phyloP scores from a whole-genome alignment of 2,888 invertebrate species.

The Plemyria rubiginata region DNA sequence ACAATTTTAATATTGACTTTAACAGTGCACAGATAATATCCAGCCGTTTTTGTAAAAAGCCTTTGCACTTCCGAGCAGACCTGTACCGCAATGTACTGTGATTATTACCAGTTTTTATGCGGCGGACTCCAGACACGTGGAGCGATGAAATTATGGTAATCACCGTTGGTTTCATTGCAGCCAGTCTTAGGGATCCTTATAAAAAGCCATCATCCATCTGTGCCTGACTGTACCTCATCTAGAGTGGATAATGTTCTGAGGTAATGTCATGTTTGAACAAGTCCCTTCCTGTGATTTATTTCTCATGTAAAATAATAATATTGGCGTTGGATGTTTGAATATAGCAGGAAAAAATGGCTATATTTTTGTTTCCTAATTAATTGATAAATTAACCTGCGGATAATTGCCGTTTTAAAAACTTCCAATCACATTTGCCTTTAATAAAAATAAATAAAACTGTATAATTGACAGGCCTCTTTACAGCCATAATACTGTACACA shows the following conservation, averaged over 20 bases:
- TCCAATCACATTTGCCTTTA: no score
- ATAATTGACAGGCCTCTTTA: no score
- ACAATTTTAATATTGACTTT: no score
- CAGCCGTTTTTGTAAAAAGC: background rate
- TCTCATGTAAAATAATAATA: conserved; percentile 1
- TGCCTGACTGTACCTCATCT: conserved; percentile 41
- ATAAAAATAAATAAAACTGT: no score
- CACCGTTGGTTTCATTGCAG: conserved; percentile 73
- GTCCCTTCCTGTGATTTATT: conserved; percentile 21
- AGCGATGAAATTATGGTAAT: conserved; percentile 83
- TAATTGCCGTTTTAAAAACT: no score
- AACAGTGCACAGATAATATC: background rate
- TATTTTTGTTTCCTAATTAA: no score
- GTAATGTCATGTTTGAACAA: conserved; percentile 31
- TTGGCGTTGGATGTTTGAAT: background rate
- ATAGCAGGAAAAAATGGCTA: no score
- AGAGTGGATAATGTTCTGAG: conserved; percentile 19
- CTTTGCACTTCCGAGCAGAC: conserved; percentile 43
- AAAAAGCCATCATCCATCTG: conserved; percentile 34
- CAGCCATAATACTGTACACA: no score
- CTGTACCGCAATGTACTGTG: conserved; percentile 70
- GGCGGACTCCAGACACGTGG: conserved; percentile 78
- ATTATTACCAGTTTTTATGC: conserved; percentile 82
- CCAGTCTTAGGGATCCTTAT: conserved; percentile 65
- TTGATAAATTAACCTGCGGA: no score